phyloP scores from a whole-genome alignment of 2,888 invertebrate species.

The Cybosia mesomella region DNA sequence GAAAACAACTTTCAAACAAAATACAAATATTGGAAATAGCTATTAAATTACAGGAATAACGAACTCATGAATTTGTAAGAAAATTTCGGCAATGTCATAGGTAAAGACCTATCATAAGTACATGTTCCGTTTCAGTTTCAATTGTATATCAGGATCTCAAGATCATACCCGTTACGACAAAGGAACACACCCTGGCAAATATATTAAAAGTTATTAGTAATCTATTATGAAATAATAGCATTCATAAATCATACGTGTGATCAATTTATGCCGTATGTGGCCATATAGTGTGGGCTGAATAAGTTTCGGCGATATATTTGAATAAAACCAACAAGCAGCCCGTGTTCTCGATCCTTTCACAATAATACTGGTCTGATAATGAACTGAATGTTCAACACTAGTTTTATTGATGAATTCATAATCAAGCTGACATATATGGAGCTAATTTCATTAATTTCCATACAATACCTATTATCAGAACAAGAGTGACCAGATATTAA shows the following conservation, averaged over 20 bases:
- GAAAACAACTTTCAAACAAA: too few species aligned
- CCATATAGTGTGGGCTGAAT: constrained; percentile 64
- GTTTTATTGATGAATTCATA: constrained; percentile 1
- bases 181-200: constrained; percentile 18
- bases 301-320: constrained; percentile 61
- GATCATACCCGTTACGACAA: constrained; percentile 23
- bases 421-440: constrained; percentile 5
- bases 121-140: too few species aligned
- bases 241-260: constrained; percentile 63
- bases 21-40: too few species aligned
- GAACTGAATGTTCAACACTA: background rate
- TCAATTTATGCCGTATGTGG: constrained; percentile 66
- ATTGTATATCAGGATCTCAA: too few species aligned
- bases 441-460: constrained; percentile 4
- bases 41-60: too few species aligned
- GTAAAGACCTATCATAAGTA: too few species aligned
- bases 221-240: constrained; percentile 67
- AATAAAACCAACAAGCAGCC: constrained; percentile 60
- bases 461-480: constrained; percentile 1
- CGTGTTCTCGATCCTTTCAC: constrained; percentile 46
- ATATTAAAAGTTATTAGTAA: constrained; percentile 27
- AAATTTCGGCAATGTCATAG: too few species aligned
- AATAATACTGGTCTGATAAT: constrained; percentile 48
- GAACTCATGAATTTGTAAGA: too few species aligned
- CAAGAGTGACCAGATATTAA: background rate